Evolutionary conservation across 2,888 invertebrate genomes (phyloP).

Genomic region (Acleris cristana): DNA sequence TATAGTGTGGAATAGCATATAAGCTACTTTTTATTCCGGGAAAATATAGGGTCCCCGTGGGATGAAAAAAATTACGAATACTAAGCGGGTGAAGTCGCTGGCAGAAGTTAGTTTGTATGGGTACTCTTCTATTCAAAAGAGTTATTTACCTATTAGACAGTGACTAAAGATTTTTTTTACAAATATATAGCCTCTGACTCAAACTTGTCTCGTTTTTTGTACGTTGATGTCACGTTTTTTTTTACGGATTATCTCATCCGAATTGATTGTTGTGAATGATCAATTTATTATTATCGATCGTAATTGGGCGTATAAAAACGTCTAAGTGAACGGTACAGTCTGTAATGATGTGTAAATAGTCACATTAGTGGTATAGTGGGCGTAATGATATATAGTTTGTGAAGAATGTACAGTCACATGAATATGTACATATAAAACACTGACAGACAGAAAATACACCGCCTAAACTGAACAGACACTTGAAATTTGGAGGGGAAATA

Average conservation of each 20-base stretch:
- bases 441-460: too few species aligned
- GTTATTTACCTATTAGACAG: background rate
- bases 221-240: constrained; percentile 5
- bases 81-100: too few species aligned
- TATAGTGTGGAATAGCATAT: too few species aligned
- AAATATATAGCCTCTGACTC: too few species aligned
- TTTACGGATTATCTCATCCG: constrained; percentile 8
- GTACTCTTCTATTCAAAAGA: too few species aligned
- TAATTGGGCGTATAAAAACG: constrained; percentile 12
- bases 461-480: too few species aligned
- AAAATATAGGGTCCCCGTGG: too few species aligned
- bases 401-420: background rate
- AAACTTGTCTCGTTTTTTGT: background rate
- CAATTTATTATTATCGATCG: constrained; percentile 14
- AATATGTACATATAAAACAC: too few species aligned
- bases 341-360: constrained; percentile 13
- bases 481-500: too few species aligned
- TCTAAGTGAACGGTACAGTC: constrained; percentile 10
- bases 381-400: constrained; percentile 4
- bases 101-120: too few species aligned
- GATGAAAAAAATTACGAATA: too few species aligned
- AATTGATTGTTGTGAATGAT: constrained; percentile 10
- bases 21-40: too few species aligned
- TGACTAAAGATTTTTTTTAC: background rate
- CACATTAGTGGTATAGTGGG: constrained; percentile 8